Conservation (phyloP, 2,888 invertebrate genomes). For the Arrhopalites spinosus region DNA sequence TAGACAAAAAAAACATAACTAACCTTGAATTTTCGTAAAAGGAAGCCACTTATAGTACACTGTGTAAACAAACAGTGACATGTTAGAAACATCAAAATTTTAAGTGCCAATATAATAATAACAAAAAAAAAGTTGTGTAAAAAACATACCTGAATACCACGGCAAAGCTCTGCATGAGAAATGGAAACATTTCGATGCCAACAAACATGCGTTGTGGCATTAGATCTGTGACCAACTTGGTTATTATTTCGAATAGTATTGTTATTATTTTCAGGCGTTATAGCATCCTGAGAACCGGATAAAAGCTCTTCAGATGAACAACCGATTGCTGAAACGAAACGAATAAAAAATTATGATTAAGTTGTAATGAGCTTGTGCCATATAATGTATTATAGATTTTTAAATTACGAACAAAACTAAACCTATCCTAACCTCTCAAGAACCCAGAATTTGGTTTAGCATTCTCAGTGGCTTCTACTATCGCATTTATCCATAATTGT, state of each 20-base stretch:
- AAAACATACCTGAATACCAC: too few species aligned
- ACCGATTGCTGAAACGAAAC: slow-evolving; percentile 53
- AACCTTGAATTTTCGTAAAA: slow-evolving; percentile 93
- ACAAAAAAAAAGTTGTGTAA: too few species aligned
- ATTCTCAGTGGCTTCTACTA: slow-evolving; percentile 66
- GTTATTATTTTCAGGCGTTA: slow-evolving; percentile 60
- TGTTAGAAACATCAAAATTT: too few species aligned
- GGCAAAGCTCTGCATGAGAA: slow-evolving; percentile 38
- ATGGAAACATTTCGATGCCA: slow-evolving; percentile 93
- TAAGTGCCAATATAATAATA: too few species aligned
- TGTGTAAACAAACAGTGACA: slow-evolving; percentile 59
- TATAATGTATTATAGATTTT: too few species aligned
- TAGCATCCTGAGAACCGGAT: slow-evolving; percentile 58
- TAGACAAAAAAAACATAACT: too few species aligned
- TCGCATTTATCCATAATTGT: slow-evolving; percentile 75
- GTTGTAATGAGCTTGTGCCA: too few species aligned
- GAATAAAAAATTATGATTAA: too few species aligned
- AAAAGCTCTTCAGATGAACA: slow-evolving; percentile 47
- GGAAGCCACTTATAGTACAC: slow-evolving; percentile 92
- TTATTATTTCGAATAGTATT: slow-evolving; percentile 24
- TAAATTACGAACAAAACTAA: too few species aligned
- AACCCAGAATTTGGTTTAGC: slow-evolving; percentile 63
- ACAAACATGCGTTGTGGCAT: slow-evolving; percentile 90
- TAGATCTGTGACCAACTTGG: slow-evolving; percentile 64
- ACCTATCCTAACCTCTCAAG: too few species aligned